Percentiles rank a stretch among this genome's conserved stretches.
These are phyloP conservation scores for Canis aureus DNA, from an alignment of 2,113 vertebrate species.

Conservation along the genomic window DNA sequence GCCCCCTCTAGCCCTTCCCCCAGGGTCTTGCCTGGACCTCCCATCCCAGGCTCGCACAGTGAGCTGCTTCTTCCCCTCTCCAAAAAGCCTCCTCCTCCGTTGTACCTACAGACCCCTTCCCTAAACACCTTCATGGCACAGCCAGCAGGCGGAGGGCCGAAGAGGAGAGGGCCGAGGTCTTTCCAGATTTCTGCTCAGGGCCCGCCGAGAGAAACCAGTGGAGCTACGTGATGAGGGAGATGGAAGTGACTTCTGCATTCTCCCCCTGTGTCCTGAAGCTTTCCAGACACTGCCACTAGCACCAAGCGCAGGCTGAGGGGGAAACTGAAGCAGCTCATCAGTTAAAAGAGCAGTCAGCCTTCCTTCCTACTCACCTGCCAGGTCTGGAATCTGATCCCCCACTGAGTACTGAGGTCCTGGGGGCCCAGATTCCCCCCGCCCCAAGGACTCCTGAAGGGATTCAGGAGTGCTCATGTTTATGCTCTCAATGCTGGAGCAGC, in stretches of 20 bases:
- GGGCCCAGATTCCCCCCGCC: not conserved
- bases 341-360: not conserved
- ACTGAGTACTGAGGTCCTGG: not conserved
- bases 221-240: not conserved
- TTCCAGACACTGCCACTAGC: not conserved
- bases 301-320: not conserved
- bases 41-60: not conserved
- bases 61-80: not conserved
- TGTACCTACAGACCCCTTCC: not conserved
- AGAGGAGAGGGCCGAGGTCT: not conserved
- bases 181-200: not conserved
- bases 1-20: not conserved
- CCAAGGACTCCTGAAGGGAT: not conserved
- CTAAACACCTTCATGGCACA: not conserved
- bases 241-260: not conserved
- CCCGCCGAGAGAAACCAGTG: not conserved
- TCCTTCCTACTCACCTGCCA: not conserved
- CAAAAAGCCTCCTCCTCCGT: not conserved
- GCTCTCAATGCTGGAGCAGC: not conserved
- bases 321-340: conserved; percentile 1
- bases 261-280: not conserved
- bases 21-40: not conserved
- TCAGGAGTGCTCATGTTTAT: not conserved
- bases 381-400: not conserved
- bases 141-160: no score